Conservation (phyloP, 92 coral and sea anemone species). For the Anthopleura xanthogrammica region DNA sequence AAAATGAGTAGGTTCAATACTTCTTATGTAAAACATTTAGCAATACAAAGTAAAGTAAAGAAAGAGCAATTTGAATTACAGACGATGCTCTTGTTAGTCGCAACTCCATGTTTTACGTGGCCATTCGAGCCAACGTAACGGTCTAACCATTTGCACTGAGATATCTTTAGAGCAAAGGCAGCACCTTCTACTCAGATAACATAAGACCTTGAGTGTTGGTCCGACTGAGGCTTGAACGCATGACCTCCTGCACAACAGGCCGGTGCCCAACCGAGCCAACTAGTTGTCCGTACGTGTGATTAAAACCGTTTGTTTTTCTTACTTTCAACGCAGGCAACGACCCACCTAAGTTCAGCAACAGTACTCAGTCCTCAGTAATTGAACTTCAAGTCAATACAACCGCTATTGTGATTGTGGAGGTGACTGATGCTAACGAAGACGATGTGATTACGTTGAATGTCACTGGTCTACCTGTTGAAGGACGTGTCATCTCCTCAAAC, state of each 20-base stretch:
- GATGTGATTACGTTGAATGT: slow-evolving; percentile 46
- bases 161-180: no score
- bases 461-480: slow-evolving; percentile 38
- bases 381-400: slow-evolving; percentile 45
- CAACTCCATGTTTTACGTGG: no score
- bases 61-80: background rate
- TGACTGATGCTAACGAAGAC: slow-evolving; percentile 52
- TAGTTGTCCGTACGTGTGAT: no score
- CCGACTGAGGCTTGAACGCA: no score
- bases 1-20: slow-evolving; percentile 46
- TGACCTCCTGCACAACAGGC: no score
- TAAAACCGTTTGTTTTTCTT: no score
- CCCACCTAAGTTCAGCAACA: slow-evolving; percentile 43
- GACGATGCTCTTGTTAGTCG: background rate
- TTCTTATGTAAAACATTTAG: background rate
- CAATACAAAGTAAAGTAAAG: background rate
- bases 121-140: no score
- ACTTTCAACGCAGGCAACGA: slow-evolving; percentile 35
- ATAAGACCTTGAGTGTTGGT: no score
- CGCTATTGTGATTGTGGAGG: slow-evolving; percentile 29
- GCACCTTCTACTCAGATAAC: no score
- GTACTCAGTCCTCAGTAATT: slow-evolving; percentile 21
- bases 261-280: no score
- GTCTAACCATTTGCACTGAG: no score
- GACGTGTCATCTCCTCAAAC: background rate